Conservation (phyloP, 1,140 invertebrate genomes). For the Battus philenor region DNA sequence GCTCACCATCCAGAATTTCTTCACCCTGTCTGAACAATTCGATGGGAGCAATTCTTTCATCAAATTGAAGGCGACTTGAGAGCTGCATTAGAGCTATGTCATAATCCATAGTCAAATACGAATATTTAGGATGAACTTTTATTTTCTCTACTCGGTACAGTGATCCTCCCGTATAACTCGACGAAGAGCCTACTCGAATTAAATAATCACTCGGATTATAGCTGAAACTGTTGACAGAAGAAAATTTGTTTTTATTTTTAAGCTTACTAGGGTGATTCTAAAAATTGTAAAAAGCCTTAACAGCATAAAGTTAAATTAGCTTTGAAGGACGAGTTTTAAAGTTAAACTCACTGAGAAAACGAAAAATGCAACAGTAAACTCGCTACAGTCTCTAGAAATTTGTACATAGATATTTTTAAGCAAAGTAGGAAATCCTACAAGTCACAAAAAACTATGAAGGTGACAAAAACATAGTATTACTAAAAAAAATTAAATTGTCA, state of each 20-base stretch:
- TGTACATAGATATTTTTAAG: no score
- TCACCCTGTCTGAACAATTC: constrained; percentile 61
- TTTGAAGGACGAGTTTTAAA: no score
- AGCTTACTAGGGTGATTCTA: neutral
- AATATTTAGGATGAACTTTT: constrained; percentile 40
- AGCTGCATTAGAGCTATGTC: constrained; percentile 81
- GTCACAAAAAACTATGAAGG: no score
- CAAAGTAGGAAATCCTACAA: no score
- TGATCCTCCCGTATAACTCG: constrained; percentile 35
- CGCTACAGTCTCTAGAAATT: no score
- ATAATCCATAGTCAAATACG: constrained; percentile 52
- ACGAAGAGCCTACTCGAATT: constrained; percentile 56
- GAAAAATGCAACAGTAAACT: no score
- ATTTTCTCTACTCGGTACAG: constrained; percentile 43
- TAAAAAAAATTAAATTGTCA: no score
- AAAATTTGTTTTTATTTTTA: constrained; percentile 1
- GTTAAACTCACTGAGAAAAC: no score
- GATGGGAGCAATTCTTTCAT: constrained; percentile 69
- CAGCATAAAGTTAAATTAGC: no score
- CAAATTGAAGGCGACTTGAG: constrained; percentile 70
- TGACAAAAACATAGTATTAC: no score
- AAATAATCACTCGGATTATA: constrained; percentile 28
- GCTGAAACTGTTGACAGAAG: constrained; percentile 25
- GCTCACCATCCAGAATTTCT: constrained; percentile 47
- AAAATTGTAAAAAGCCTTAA: no score